Evolutionary conservation across 2,888 invertebrate genomes (phyloP).

Genomic region (Machimus rusticus): DNA sequence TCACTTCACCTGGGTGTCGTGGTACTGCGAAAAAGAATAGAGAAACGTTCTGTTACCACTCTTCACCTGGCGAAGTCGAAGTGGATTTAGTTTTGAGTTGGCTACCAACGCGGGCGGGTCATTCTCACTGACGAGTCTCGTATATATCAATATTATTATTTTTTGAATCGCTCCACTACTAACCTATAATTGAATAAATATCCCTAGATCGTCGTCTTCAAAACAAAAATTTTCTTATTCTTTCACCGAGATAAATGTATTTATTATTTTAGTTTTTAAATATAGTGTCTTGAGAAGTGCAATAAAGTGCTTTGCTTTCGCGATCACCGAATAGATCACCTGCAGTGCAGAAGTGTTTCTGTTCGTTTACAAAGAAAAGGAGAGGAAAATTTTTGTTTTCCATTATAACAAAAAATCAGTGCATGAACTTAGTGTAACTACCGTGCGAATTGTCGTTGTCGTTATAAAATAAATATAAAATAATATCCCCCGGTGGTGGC

Average conservation of each 20-base stretch:
- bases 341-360: not conserved
- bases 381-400: constrained; percentile 47
- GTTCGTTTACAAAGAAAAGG: constrained; percentile 15
- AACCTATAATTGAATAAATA: not conserved
- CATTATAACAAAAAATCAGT: constrained; percentile 20
- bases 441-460: not conserved
- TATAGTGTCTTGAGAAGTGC: not conserved
- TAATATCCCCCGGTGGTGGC: not conserved
- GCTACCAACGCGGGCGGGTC: constrained; percentile 65
- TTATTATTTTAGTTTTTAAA: not conserved
- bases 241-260: constrained; percentile 19
- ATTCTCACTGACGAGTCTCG: constrained; percentile 63
- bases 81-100: constrained; percentile 62
- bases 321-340: not conserved
- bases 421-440: constrained; percentile 19
- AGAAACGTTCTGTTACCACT: not conserved
- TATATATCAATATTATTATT: constrained; percentile 51
- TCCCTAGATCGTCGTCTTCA: not conserved
- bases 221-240: constrained; percentile 47
- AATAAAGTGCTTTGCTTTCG: not conserved
- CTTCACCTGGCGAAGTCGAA: constrained; percentile 1
- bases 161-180: constrained; percentile 30
- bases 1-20: not conserved
- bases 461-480: not conserved
- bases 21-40: not conserved